Percentiles rank a stretch among this genome's conserved stretches.
phyloP scores from a whole-genome alignment of 2,113 vertebrate species.

The Penelope pileata region DNA sequence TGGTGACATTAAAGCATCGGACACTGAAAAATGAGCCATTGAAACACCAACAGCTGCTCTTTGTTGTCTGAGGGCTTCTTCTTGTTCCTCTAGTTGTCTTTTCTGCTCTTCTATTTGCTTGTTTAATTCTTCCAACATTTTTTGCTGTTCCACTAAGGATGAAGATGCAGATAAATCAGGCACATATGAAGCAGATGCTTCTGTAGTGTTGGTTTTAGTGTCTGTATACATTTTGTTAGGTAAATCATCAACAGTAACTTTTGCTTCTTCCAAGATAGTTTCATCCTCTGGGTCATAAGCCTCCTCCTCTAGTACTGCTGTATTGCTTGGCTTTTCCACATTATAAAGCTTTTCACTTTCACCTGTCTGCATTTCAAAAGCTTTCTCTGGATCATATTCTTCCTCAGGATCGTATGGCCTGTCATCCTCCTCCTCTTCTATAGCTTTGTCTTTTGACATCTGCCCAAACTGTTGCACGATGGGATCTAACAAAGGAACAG shows the following conservation, averaged over 20 bases:
- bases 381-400: slow-evolving; percentile 86
- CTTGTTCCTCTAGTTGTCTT: slow-evolving; percentile 91
- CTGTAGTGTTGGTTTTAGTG: slow-evolving; percentile 19
- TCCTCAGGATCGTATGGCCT: slow-evolving; percentile 95
- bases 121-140: slow-evolving; percentile 94
- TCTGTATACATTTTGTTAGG: slow-evolving; percentile 72
- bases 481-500: slow-evolving; percentile 84
- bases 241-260: slow-evolving; percentile 79
- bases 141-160: slow-evolving; percentile 90
- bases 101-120: slow-evolving; percentile 97
- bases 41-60: slow-evolving; percentile 93
- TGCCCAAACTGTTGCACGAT: slow-evolving; percentile 95
- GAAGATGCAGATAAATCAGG: slow-evolving; percentile 50
- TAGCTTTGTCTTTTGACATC: slow-evolving; percentile 82
- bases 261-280: slow-evolving; percentile 90
- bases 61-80: slow-evolving; percentile 91
- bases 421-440: slow-evolving; percentile 87
- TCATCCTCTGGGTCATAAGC: slow-evolving; percentile 97
- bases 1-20: slow-evolving; percentile 92
- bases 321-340: slow-evolving; percentile 34
- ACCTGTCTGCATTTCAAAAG: slow-evolving; percentile 64
- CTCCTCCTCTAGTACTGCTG: slow-evolving; percentile 81
- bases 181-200: slow-evolving; percentile 31
- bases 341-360: slow-evolving; percentile 55
- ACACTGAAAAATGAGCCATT: slow-evolving; percentile 96